Evolutionary conservation across 2,113 vertebrate species (phyloP), one percentile per base, ranked within the genome.

Genomic region (Globicephala melas): DNA sequence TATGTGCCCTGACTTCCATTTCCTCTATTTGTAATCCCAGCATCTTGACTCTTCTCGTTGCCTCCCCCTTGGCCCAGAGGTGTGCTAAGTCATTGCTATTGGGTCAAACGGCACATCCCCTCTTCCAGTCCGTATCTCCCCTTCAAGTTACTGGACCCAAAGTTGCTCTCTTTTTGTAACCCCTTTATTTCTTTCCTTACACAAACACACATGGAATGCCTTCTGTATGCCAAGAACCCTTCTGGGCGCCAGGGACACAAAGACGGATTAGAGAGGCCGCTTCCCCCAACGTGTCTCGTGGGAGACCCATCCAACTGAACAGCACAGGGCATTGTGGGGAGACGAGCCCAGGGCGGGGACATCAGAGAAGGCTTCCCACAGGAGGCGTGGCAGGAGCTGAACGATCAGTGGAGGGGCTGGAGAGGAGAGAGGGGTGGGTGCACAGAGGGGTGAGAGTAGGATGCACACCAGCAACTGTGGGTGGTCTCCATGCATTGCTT

Each of bases 251-350:
- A 89, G 47, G 18, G 70, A 95, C n/a, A 68, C 53, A 38, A 60
- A 70, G 73, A 77, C 28, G 36, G 26, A 25, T 58, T 89, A 67
- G 55, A 88, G 36, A n/a, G 0, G 1, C 10, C 25, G 25, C 62
- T 79, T 71, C 4, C 5, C 41, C 50, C 23, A 90, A 13, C 36
- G n/a, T 81, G 31, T 82, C 92, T 21, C 28, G 36, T 23, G 18
- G 70, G 41, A 77, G 63, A 67, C 20, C 25, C 53, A n/a, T 18
- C 60, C 60, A 8, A 0, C 23, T 67, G 14, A 87, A 53, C 13
- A 18, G 7, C 11, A 1, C 23, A 11, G 55, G 31, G 55, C 9
- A 1, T 60, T n/a, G 0, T 10, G 25, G 41, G 36, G 10, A 8
- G 9, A 21, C 25, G 20, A 14, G 41, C 23, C 28, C 50, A 13